Conservation (phyloP, 2,888 invertebrate species). For the Lepetodrilus schrolli region DNA sequence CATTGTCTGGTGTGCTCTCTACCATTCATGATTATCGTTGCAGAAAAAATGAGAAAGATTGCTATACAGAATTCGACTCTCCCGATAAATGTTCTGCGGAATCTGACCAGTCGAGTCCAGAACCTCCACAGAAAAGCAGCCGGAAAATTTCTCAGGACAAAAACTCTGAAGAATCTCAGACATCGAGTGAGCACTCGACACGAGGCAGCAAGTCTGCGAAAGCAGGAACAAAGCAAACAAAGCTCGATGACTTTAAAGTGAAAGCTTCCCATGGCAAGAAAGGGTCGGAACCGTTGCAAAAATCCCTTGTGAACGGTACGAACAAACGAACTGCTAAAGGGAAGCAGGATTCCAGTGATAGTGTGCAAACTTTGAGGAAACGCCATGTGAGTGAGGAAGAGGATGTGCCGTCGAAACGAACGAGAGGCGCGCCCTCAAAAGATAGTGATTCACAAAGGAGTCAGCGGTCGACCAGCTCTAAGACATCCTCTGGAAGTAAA, state of each 20-base stretch:
- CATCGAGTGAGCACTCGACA: background rate
- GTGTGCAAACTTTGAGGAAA: conserved; percentile 25
- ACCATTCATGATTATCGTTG: no score
- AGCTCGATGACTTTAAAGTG: conserved; percentile 50
- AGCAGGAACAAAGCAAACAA: conserved; percentile 52
- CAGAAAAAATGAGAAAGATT: no score
- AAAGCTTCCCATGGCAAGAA: conserved; percentile 34
- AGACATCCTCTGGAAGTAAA: conserved; percentile 6
- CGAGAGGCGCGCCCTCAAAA: conserved; percentile 14
- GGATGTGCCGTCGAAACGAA: conserved; percentile 2
- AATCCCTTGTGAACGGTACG: conserved; percentile 40
- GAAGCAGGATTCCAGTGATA: background rate
- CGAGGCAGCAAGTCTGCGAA: conserved; percentile 37
- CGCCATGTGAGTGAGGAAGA: conserved; percentile 37
- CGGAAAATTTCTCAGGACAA: conserved; percentile 30
- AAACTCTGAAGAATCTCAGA: conserved; percentile 30
- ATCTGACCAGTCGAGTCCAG: conserved; percentile 29
- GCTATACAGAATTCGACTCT: conserved; percentile 10
- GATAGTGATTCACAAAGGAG: conserved; percentile 29
- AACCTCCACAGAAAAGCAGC: conserved; percentile 32
- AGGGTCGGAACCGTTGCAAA: conserved; percentile 22
- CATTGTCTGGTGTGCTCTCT: no score
- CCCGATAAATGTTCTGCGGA: conserved; percentile 28
- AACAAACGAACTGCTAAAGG: conserved; percentile 35
- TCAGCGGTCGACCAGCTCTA: conserved; percentile 26